These are phyloP conservation scores for Chloroceryle amazona DNA, from an alignment of 2,797 vertebrate species.

Conservation along the genomic window DNA sequence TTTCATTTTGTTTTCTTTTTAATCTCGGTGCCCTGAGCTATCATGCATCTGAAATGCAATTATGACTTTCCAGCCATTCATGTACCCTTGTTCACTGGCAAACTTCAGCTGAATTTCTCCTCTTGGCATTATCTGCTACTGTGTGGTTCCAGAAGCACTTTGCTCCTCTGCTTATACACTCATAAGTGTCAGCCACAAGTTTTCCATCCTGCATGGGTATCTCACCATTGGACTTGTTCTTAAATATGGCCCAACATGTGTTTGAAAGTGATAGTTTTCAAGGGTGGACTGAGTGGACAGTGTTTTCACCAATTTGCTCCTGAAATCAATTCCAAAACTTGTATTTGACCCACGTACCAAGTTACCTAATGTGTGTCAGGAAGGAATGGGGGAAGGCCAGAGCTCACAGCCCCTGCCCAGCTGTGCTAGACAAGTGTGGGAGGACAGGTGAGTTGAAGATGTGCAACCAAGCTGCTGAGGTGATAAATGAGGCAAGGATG, in stretches of 20 bases:
- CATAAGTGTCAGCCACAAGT: background rate
- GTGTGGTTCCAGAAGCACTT: background rate
- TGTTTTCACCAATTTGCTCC: background rate
- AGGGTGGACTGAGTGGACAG: background rate
- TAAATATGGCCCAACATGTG: background rate
- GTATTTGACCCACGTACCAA: background rate
- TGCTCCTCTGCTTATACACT: background rate
- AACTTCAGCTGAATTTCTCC: background rate
- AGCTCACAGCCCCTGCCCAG: background rate
- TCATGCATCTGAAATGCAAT: background rate
- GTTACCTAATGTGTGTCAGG: rapidly evolving
- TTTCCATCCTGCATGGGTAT: background rate
- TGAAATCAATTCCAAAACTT: background rate
- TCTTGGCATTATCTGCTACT: background rate
- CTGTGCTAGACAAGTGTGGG: rapidly evolving
- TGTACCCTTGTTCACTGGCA: background rate
- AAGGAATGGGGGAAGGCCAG: background rate
- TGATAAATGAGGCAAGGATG: background rate
- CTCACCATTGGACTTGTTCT: rapidly evolving
- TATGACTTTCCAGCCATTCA: background rate
- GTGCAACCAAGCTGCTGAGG: background rate
- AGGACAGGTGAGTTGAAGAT: background rate
- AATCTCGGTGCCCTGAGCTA: background rate
- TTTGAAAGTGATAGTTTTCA: background rate
- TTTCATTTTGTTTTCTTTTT: background rate